phyloP scores from a whole-genome alignment of 2,797 vertebrate genomes.

The Urocyon cinereoargenteus region DNA sequence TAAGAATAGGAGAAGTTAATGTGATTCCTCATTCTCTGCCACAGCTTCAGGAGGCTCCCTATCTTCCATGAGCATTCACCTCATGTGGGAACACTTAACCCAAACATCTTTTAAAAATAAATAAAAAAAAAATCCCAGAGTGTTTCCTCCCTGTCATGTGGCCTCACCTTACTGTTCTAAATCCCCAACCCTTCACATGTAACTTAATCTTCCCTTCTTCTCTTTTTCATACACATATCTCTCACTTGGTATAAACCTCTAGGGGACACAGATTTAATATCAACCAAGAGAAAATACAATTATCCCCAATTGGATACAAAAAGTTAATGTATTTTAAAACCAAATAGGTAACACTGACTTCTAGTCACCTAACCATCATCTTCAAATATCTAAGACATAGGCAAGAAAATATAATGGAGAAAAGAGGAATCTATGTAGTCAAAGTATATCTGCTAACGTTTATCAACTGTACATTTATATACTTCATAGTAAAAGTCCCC shows the following conservation, averaged over 20 bases:
- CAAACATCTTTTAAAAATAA: not conserved
- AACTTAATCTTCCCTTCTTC: too few species aligned
- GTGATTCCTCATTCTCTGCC: not conserved
- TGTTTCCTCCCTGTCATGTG: not conserved
- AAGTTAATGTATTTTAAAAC: slow-evolving; percentile 2
- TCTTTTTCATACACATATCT: not conserved
- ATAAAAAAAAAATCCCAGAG: not conserved
- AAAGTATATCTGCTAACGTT: not conserved
- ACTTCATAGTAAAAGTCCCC: not conserved
- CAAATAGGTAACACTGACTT: not conserved
- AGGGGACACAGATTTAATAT: not conserved
- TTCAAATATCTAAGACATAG: not conserved
- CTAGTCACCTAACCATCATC: not conserved
- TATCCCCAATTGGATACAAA: not conserved
- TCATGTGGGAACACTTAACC: not conserved
- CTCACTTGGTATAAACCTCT: slow-evolving; percentile 1
- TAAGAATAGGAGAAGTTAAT: not conserved
- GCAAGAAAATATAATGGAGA: not conserved
- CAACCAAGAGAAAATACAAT: slow-evolving; percentile 16
- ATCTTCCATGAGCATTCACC: not conserved
- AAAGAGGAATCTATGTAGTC: not conserved
- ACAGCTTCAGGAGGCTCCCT: not conserved
- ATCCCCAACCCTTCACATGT: not conserved
- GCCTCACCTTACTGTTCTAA: not conserved
- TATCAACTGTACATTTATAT: not conserved